Percentiles rank a stretch among this genome's conserved stretches.
These are phyloP conservation scores for Scaeva pyrastri DNA, from an alignment of 2,888 invertebrate genomes.

Conservation along the genomic window DNA sequence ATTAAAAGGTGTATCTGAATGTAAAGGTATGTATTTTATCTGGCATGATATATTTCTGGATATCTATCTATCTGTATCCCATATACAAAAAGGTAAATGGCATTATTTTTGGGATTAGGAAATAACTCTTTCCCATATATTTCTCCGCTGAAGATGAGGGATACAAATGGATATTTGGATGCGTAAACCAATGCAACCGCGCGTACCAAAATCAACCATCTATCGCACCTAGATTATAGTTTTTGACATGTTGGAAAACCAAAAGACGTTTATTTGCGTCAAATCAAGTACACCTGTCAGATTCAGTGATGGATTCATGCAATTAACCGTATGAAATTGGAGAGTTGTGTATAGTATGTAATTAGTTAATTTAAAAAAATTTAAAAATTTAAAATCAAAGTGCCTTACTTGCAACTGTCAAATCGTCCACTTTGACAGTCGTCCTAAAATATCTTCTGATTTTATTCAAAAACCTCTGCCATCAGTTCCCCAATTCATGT, in stretches of 20 bases:
- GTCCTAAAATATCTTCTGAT: no score
- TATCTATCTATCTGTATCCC: neutral
- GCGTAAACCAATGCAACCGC: neutral
- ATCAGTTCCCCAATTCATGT: neutral
- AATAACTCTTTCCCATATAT: constrained; percentile 11
- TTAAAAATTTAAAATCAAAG: no score
- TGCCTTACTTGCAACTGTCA: no score
- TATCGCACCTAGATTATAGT: neutral
- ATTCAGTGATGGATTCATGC: neutral
- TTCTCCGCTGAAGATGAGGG: neutral
- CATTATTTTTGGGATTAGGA: constrained; percentile 23
- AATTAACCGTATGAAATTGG: no score
- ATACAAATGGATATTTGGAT: constrained; percentile 1
- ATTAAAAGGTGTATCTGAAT: constrained; percentile 15
- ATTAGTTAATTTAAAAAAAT: no score
- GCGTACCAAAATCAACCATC: neutral
- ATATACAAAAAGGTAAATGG: constrained; percentile 11
- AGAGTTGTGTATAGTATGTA: no score
- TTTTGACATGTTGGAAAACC: neutral
- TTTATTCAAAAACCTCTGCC: constrained; percentile 17
- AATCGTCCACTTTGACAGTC: no score
- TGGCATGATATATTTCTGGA: neutral
- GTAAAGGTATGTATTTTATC: constrained; percentile 10
- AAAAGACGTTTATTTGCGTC: neutral
- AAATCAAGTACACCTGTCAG: neutral